Base-by-base conservation (phyloP, 2,113 vertebrate species). In the Neolamprologus tretocephalus region DNA sequence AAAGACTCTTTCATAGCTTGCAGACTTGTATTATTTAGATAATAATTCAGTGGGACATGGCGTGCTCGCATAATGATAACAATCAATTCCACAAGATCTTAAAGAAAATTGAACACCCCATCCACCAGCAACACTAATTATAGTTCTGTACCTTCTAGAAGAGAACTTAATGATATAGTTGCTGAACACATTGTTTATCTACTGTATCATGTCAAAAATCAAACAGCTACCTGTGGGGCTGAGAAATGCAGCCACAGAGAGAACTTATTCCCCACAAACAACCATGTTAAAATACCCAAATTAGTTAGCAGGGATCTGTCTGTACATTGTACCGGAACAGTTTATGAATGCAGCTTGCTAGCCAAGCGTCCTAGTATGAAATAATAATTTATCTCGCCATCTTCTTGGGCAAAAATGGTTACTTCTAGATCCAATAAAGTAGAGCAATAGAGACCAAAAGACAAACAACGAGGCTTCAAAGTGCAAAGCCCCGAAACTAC, bases 381-480 rank as follows among this genome's bases (percentile, higher is more conserved):
- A 26, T 75, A 47, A 47, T 28, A 47, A 75, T 75, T 3, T 11
- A 28, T 47, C 14, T 28, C 14, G 9, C 0, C 6, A 28, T 28
- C 23, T 45, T 45, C 68, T 73, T 0, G 21, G 23, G 9, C 26
- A 13, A 78, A 2, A 49, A 49, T 31, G 4, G 71, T 49, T 8
- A 78, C 16, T 28, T 47, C 21, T 47, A 45, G 42, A 47, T 49
- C 71, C 71, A 78, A 49, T 28, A 78, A n/a, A 49, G 42, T 28
- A 47, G 23, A 6, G 0, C 2, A 0, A 47, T 26, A 47, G 40
- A 73, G 9, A 23, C 66, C 5, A 71, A 71, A 71, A 42, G 17
- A 1, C 21, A 26, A 47, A 47, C 2, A 75, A 11, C 2, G 4
- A 28, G 68, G 9, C 0, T 73, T 47, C 21, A 45, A 73, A 75